These are phyloP conservation scores for Philopotamus ludificatus DNA, from an alignment of 1,140 invertebrate genomes.

Conservation along the genomic window DNA sequence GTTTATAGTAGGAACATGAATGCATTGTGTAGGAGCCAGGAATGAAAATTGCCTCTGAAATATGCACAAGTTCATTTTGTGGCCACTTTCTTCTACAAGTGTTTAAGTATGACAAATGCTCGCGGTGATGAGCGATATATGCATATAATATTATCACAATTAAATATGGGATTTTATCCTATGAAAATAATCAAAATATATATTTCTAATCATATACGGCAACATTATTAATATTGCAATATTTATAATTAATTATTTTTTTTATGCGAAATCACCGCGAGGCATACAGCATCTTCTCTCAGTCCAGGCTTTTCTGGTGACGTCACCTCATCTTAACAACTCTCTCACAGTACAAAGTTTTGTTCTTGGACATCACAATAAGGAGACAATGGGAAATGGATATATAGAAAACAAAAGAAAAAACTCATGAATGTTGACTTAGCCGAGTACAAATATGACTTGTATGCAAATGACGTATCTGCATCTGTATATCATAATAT, in stretches of 20 bases:
- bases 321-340: constrained; percentile 10
- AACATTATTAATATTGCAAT: too few species aligned
- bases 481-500: too few species aligned
- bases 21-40: constrained; percentile 18
- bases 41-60: constrained; percentile 40
- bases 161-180: too few species aligned
- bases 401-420: constrained; percentile 6
- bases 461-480: not conserved
- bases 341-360: constrained; percentile 5
- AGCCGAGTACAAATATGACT: not conserved
- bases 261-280: not conserved
- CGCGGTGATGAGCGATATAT: not conserved
- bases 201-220: not conserved
- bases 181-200: too few species aligned
- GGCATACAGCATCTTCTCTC: not conserved
- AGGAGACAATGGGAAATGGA: constrained; percentile 10
- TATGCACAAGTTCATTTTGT: constrained; percentile 37
- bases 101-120: constrained; percentile 2
- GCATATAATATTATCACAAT: not conserved
- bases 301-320: constrained; percentile 1
- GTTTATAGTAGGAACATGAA: not conserved
- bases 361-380: constrained; percentile 5
- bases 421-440: not conserved
- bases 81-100: constrained; percentile 3
- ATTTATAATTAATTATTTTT: not conserved